These are phyloP conservation scores for Geophilus truncorum DNA, from an alignment of 2,888 invertebrate species.

Conservation along the genomic window DNA sequence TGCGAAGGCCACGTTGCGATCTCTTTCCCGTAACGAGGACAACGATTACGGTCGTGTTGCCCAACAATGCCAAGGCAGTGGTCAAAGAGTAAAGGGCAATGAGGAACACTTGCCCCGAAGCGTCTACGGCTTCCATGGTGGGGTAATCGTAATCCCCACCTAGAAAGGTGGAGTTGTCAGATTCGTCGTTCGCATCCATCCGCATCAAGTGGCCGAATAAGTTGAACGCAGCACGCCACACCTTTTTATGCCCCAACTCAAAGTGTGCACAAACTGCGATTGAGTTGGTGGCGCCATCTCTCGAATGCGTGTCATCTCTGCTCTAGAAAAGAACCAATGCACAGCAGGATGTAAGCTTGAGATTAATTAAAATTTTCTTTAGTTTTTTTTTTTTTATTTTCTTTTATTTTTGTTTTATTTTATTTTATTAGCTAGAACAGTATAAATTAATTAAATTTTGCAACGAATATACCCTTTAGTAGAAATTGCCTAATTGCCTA, in stretches of 20 bases:
- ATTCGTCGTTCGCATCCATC: neutral
- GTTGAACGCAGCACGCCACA: neutral
- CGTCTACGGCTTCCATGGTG: slow-evolving; percentile 43
- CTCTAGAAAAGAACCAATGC: too few species aligned
- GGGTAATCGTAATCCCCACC: slow-evolving; percentile 40
- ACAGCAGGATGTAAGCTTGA: too few species aligned
- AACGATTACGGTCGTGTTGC: slow-evolving; percentile 51
- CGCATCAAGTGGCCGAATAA: neutral
- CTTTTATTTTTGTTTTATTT: too few species aligned
- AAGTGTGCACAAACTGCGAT: neutral
- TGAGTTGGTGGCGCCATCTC: neutral
- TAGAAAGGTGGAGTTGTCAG: slow-evolving; percentile 6
- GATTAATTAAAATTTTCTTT: too few species aligned
- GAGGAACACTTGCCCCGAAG: slow-evolving; percentile 41
- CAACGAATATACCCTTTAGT: too few species aligned
- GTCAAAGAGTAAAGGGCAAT: slow-evolving; percentile 51
- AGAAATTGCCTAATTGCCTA: too few species aligned
- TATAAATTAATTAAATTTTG: too few species aligned
- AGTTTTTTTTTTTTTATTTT: too few species aligned
- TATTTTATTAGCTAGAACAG: too few species aligned
- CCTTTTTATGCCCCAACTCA: slow-evolving; percentile 1
- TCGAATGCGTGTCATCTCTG: neutral
- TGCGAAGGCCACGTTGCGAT: slow-evolving; percentile 45
- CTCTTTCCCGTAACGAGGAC: slow-evolving; percentile 50
- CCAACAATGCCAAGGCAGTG: slow-evolving; percentile 50